Evolutionary conservation across 2,888 invertebrate genomes (phyloP).

Genomic region (Allophyes oxyacanthae): DNA sequence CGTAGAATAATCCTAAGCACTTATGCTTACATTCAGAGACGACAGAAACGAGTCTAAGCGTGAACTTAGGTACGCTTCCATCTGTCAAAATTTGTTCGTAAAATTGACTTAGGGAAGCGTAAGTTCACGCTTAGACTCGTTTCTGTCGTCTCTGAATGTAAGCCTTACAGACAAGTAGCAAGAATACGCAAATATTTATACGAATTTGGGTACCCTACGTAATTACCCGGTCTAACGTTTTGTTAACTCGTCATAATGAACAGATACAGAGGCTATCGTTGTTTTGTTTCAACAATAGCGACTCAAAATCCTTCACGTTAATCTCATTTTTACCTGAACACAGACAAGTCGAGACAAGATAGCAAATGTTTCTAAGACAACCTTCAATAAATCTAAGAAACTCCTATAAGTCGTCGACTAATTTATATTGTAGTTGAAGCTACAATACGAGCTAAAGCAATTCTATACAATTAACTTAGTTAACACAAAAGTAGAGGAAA

Average conservation of each 20-base stretch:
- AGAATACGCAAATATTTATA: conserved; percentile 36
- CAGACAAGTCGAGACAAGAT: conserved; percentile 65
- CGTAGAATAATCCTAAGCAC: not conserved
- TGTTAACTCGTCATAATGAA: conserved; percentile 12
- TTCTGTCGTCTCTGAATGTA: too few relatives aligned
- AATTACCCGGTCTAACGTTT: conserved; percentile 10
- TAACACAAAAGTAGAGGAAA: conserved; percentile 6
- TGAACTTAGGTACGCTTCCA: too few relatives aligned
- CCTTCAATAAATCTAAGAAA: conserved; percentile 14
- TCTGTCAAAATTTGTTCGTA: too few relatives aligned
- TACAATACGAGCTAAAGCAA: conserved; percentile 2
- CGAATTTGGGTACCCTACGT: conserved; percentile 29
- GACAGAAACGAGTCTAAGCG: too few relatives aligned
- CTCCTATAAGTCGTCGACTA: conserved; percentile 10
- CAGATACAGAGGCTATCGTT: conserved; percentile 39
- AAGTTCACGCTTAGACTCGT: too few relatives aligned
- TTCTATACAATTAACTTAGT: conserved; percentile 1
- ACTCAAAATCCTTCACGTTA: conserved; percentile 52
- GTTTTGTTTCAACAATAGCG: conserved; percentile 43
- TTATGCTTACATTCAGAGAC: too few relatives aligned
- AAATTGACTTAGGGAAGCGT: too few relatives aligned
- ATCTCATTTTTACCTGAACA: conserved; percentile 66
- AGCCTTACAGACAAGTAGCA: conserved; percentile 8
- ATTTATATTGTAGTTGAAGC: conserved; percentile 33
- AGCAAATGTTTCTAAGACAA: conserved; percentile 24